Base-by-base conservation (phyloP, 2,113 vertebrate species). In the Phyllopteryx taeniolatus region DNA sequence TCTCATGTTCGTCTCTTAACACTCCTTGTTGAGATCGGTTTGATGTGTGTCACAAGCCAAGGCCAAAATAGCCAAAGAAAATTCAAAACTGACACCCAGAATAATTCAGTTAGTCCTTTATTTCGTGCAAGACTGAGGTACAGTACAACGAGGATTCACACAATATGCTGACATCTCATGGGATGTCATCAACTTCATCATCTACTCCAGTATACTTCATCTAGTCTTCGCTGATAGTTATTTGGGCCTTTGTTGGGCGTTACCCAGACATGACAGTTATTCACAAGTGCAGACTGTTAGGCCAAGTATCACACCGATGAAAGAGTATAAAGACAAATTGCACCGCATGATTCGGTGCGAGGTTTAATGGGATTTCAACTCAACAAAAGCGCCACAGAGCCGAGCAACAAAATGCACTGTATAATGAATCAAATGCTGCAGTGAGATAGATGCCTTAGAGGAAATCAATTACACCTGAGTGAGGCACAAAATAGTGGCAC, bases 381-480 rank as follows among this genome's bases (percentile, higher is more conserved):
- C 85, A 79, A 83, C 83, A 63, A 74, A 84, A 79, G 75, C 77
- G 66, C 82, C 72, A 59, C 86, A 83, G 78, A 84, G 81, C 82
- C 57, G 64, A 73, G 78, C 78, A 83, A 81, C 80, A 84, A 83
- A 88, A 86, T 70, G 82, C 71, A 69, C 74, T 68, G 75, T 83
- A 87, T 89, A 89, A 88, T 89, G 88, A 89, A 82, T 72, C 79
- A 67, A 85, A 83, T 73, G 75, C 59, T 78, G 82, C 83, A 71
- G 77, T 53, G 77, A 80, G 86, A 88, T 81, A 80, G 86, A 88
- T 81, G 84, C 85, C 77, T 88, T 83, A 81, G 76, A 85, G 85
- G 82, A 87, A 88, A 91, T 89, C 86, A 87, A 88, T 91, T 88
- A 79, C 83, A 86, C 82, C 83, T 78, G 80, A 82, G 75, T 67